Conservation (phyloP, 2,888 invertebrate genomes). For the Parnassius smintheus region DNA sequence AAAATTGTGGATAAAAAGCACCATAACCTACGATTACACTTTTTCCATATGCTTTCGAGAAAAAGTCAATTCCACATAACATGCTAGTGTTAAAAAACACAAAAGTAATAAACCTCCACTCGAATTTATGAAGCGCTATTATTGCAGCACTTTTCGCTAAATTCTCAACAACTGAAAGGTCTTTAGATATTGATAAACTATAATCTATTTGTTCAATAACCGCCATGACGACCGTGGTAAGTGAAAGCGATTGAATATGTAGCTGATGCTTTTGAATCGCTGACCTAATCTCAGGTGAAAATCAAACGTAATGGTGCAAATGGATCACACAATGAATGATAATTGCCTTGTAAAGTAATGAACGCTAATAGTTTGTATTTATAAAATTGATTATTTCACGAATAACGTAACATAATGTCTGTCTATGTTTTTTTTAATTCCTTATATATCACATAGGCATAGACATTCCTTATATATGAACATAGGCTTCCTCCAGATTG, state of each 20-base stretch:
- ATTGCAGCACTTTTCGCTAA: constrained; percentile 52
- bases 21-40: constrained; percentile 47
- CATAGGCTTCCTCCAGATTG: too few species aligned
- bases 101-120: constrained; percentile 55
- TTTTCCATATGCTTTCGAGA: constrained; percentile 49
- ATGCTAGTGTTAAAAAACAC: constrained; percentile 55
- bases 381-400: constrained; percentile 13
- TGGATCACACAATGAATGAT: constrained; percentile 30
- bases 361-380: constrained; percentile 15
- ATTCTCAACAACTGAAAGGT: constrained; percentile 30
- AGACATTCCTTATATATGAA: too few species aligned
- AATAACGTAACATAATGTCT: background rate
- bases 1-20: constrained; percentile 37
- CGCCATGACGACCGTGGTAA: constrained; percentile 29
- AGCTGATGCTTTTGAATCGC: constrained; percentile 26
- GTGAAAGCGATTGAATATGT: constrained; percentile 25
- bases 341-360: constrained; percentile 28
- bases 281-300: constrained; percentile 27
- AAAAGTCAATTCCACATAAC: constrained; percentile 46
- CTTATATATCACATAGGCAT: too few species aligned
- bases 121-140: constrained; percentile 56
- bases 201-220: constrained; percentile 24
- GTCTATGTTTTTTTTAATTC: too few species aligned
- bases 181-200: constrained; percentile 17
- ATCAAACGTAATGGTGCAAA: constrained; percentile 33